Conservation (phyloP, 2,888 invertebrate species). For the Hirtodrosophila duncani region DNA sequence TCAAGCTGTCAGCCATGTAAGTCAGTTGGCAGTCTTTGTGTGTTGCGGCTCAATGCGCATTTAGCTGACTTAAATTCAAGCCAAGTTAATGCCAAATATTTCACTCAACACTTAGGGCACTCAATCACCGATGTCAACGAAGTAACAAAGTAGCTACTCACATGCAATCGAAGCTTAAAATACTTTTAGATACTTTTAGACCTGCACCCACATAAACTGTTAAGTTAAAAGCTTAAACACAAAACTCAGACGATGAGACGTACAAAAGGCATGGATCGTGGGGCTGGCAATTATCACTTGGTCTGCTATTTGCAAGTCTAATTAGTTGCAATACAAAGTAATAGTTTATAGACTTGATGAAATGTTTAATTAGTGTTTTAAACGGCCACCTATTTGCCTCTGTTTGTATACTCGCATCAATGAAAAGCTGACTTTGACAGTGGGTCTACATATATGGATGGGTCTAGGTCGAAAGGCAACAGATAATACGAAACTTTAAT, state of each 20-base stretch:
- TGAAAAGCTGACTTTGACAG: too few relatives aligned
- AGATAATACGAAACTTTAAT: too few relatives aligned
- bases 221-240: too few relatives aligned
- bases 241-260: too few relatives aligned
- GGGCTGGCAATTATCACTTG: slow-evolving; percentile 21
- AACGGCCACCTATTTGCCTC: slow-evolving; percentile 1
- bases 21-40: neutral
- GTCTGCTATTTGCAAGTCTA: slow-evolving; percentile 6
- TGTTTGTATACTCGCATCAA: too few relatives aligned
- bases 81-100: slow-evolving; percentile 18
- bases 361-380: neutral
- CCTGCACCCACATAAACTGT: too few relatives aligned
- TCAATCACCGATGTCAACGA: slow-evolving; percentile 1
- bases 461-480: too few relatives aligned
- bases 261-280: too few relatives aligned
- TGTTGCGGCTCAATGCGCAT: slow-evolving; percentile 19
- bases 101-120: slow-evolving; percentile 5
- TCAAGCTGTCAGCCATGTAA: neutral
- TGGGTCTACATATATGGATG: too few relatives aligned
- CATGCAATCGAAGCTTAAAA: too few relatives aligned
- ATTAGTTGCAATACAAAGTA: neutral
- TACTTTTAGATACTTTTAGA: too few relatives aligned
- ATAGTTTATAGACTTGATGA: neutral
- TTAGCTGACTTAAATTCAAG: slow-evolving; percentile 11
- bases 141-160: slow-evolving; percentile 4